Evolutionary conservation across 2,113 vertebrate genomes (phyloP).

Genomic region (Crotalus helleri): DNA sequence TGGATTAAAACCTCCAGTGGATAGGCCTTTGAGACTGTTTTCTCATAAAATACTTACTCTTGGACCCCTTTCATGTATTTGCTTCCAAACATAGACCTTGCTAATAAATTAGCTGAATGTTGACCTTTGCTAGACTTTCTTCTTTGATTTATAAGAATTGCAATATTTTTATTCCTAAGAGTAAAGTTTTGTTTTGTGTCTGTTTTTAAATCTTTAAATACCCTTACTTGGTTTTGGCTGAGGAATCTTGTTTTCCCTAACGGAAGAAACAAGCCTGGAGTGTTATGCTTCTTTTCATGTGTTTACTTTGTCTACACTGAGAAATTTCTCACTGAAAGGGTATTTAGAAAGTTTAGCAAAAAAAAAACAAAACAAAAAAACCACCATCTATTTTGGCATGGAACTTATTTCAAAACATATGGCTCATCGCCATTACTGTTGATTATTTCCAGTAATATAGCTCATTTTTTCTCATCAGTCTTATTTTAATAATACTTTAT

Average conservation of each 20-base stretch:
- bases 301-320: slow-evolving; percentile 47
- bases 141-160: slow-evolving; percentile 53
- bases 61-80: slow-evolving; percentile 29
- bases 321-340: slow-evolving; percentile 46
- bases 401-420: slow-evolving; percentile 32
- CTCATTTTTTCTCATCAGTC: slow-evolving; percentile 49
- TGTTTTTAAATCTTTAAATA: slow-evolving; percentile 40
- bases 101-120: slow-evolving; percentile 48
- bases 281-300: slow-evolving; percentile 30
- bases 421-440: slow-evolving; percentile 45
- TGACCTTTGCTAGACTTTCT: slow-evolving; percentile 50
- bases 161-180: slow-evolving; percentile 37
- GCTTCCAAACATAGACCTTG: slow-evolving; percentile 35
- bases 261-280: slow-evolving; percentile 36
- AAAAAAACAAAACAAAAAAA: background rate
- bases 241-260: slow-evolving; percentile 48
- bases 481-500: slow-evolving; percentile 43
- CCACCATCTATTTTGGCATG: slow-evolving; percentile 51
- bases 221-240: slow-evolving; percentile 44
- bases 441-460: slow-evolving; percentile 43
- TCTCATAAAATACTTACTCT: slow-evolving; percentile 38
- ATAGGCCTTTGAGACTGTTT: slow-evolving; percentile 36
- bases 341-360: slow-evolving; percentile 49
- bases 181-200: slow-evolving; percentile 29
- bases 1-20: slow-evolving; percentile 10